Evolutionary conservation across 2,888 invertebrate species (phyloP), one percentile per base, ranked within the genome.

Genomic region (Drosophila ezoana): DNA sequence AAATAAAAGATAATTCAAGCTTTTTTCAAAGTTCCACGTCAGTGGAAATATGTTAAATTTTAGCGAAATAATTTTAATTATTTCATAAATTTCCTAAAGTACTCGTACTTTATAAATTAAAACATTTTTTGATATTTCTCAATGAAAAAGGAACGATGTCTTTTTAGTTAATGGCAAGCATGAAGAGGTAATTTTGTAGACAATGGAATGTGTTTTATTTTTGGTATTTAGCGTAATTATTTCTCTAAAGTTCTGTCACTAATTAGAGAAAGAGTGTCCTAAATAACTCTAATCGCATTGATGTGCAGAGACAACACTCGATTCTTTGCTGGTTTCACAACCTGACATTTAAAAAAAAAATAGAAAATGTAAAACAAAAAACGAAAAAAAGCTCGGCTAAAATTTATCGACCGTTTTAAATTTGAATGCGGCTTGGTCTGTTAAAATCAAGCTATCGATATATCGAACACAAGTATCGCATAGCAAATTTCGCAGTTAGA

Each of bases 161-260:
- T 13, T 35, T 3, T 28, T 9, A 10, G 40, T 28, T 16, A 23
- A 38, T 18, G 28, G 18, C 54, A 38, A 53, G 49, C 59, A 54
- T 60, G n/a, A 41, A 44, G 54, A 41, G 35, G 61, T 13, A 18
- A 20, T 67, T 76, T 67, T 59, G 61, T 40, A 61, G 64, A 71
- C 52, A 62, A 49, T 64, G 65, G 64, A 72, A 79, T 70, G 43
- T 20, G 59, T 41, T 59, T 79, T 74, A 65, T 62, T 75, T 68
- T 54, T 54, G 86, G 80, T 83, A 82, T 82, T 86, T 86, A 78
- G 78, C 58, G 28, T 69, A 86, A 80, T 64, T 80, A 72, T 70
- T 66, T 82, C 43, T 56, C 37, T 44, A 62, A 66, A 75, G 80
- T 63, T 72, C 67, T 78, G 54, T 64, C 53, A 69, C 61, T 78